Base-by-base conservation (phyloP, 2,888 invertebrate species). In the Caenorhabditis afra region DNA sequence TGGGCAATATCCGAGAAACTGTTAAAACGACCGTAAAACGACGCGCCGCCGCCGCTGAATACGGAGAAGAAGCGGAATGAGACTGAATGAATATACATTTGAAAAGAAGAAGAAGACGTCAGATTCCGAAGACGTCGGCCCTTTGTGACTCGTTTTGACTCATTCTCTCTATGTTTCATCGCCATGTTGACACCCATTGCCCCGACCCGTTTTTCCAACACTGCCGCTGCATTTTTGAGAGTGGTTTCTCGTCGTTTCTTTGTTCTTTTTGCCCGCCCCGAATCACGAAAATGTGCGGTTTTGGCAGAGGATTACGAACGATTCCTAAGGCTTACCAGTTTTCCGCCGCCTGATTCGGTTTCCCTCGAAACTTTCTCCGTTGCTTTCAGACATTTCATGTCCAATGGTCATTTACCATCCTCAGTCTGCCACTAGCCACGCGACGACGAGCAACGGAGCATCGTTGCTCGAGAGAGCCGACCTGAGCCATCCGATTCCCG, bases 401-500 rank as follows among this genome's bases (percentile, higher is more conserved):
- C 29, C 29, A 29, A 66, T 75, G 74, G 74, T 74, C 3, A 52
- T 74, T 1, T 50, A 59, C 23, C 65, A 61, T 16, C 75, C 55
- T 20, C 66, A 66, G 14, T n/a, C 58, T 20, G 8, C 41, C 20
- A 22, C 3, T 8, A 35, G 47, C 14, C 55, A 58, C 20, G 37
- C 64, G 14, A 58, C 57, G n/a, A 50, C 64, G 14, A 55, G 50
- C 29, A 29, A 29, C 7, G 29, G 29, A 11, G 47, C 49, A 8
- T 70, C 78, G 20, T 64, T 84, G 1, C 76, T 84, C 16, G 82
- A 82, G 59, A 57, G 81, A 23, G 86, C 86, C 57, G 84, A 86
- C 62, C 66, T 86, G 35, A 66, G 74, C 39, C 83, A 82, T 16
- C 76, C 85, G 39, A 83, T 86, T 61, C 85, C 86, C 14, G 86